Evolutionary conservation across 2,113 vertebrate species (phyloP).

Genomic region (Syrrhaptes paradoxus): DNA sequence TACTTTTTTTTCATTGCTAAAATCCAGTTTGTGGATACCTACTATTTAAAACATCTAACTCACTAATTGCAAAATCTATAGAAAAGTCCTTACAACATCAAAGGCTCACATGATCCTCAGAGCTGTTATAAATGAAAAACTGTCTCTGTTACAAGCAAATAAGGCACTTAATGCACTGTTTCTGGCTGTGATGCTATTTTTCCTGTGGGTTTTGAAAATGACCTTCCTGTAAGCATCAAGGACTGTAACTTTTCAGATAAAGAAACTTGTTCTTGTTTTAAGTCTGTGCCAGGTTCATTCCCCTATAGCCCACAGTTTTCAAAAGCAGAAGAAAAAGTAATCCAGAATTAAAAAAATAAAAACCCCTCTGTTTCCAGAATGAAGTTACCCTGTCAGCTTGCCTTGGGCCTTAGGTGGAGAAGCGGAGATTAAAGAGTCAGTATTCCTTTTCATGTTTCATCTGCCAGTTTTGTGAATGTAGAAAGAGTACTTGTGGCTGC

Average conservation of each 20-base stretch:
- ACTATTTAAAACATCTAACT: slow-evolving; percentile 69
- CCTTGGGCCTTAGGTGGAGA: slow-evolving; percentile 88
- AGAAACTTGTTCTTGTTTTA: slow-evolving; percentile 80
- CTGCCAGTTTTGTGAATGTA: slow-evolving; percentile 86
- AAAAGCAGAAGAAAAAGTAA: slow-evolving; percentile 81
- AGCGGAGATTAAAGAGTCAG: slow-evolving; percentile 89
- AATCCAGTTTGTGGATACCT: slow-evolving; percentile 57
- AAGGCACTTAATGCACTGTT: slow-evolving; percentile 69
- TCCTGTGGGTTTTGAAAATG: slow-evolving; percentile 79
- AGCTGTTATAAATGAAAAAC: slow-evolving; percentile 71
- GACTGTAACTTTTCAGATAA: slow-evolving; percentile 81
- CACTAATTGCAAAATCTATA: slow-evolving; percentile 79
- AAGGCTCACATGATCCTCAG: slow-evolving; percentile 68
- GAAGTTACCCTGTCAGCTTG: slow-evolving; percentile 87
- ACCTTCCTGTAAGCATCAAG: slow-evolving; percentile 82
- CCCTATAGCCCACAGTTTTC: slow-evolving; percentile 77
- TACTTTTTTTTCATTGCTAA: slow-evolving; percentile 19
- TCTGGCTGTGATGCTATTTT: slow-evolving; percentile 67
- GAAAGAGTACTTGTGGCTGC: slow-evolving; percentile 75
- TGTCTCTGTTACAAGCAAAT: slow-evolving; percentile 72
- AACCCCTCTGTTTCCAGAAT: slow-evolving; percentile 76
- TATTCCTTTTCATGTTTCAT: slow-evolving; percentile 93
- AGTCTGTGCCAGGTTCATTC: slow-evolving; percentile 77
- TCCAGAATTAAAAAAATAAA: slow-evolving; percentile 78
- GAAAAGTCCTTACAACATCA: slow-evolving; percentile 69